Evolutionary conservation across 2,113 vertebrate species (phyloP).

Genomic region (Engraulis encrasicolus): DNA sequence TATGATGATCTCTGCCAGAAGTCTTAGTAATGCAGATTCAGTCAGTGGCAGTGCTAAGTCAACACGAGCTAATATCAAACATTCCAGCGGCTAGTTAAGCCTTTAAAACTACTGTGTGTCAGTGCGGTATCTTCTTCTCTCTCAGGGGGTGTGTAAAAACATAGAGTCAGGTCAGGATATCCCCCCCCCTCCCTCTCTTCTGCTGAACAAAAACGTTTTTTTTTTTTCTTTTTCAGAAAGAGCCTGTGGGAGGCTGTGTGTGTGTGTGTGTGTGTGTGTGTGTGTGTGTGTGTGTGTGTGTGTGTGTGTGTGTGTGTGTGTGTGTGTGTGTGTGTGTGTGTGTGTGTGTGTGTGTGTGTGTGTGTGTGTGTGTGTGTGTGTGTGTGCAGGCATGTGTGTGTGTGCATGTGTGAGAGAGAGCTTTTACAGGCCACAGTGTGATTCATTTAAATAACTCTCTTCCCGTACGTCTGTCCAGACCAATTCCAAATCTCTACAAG

Average conservation of each 20-base stretch:
- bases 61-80: slow-evolving; percentile 16
- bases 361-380: too few relatives aligned
- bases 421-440: neutral
- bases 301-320: too few relatives aligned
- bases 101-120: slow-evolving; percentile 17
- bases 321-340: too few relatives aligned
- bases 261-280: too few relatives aligned
- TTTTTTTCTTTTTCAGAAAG: slow-evolving; percentile 1
- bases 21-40: slow-evolving; percentile 31
- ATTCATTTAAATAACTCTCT: slow-evolving; percentile 17
- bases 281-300: too few relatives aligned
- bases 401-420: neutral
- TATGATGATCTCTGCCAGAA: slow-evolving; percentile 21
- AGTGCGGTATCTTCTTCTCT: neutral
- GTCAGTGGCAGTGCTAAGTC: slow-evolving; percentile 24
- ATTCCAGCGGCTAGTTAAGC: slow-evolving; percentile 18
- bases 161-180: slow-evolving; percentile 50
- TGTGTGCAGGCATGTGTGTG: too few relatives aligned
- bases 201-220: neutral
- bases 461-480: neutral
- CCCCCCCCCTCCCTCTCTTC: slow-evolving; percentile 24
- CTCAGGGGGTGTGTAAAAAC: slow-evolving; percentile 27
- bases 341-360: too few relatives aligned
- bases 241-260: slow-evolving; percentile 32
- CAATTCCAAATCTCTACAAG: neutral